Evolutionary conservation across 2,888 invertebrate genomes (phyloP), one percentile per base, ranked within the genome.

Genomic region (Onthophagus sagittarius): DNA sequence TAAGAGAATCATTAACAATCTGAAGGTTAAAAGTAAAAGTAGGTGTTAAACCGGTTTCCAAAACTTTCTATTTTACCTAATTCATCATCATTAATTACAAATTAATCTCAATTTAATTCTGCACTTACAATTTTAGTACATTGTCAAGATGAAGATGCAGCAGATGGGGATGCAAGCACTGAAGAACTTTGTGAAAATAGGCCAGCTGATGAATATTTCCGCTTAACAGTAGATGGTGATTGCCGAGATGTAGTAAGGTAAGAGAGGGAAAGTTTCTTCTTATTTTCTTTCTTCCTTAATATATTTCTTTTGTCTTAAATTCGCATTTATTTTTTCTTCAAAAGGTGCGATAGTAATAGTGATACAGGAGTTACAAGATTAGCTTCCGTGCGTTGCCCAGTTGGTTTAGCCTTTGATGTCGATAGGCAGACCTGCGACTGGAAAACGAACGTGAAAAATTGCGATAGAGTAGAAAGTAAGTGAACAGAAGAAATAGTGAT

Each of bases 361-460:
- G 94, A 95, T 88, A 93, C 92, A 86, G 94, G 94, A 83, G 91
- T 91, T 81, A 94, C 93, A 84, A 91, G 97, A 86, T 90, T 97
- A 86, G 95, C 96, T 82, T 91, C 93, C 78, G 94, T 97, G 84
- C 90, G 93, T 84, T 97, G 97, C 87, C 96, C 96, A 82, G 92
- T 90, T 84, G 94, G 96, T 86, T 90, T 97, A 85, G 95, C 94
- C 84, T 97, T 97, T 89, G 96, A 97, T 91, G 93, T 97, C 86
- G 92, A 93, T 86, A 92, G 95, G 83, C 96, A 97, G 88, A 96
- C 96, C 83, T 97, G 97, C 89, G 96, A 96, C 89, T 97, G 97
- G 97, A 96, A 94, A 91, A 92, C 95, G 85, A 91, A 96, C 90
- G 97, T 97, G 88, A 95, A 95, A 91, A 96, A 96, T 92, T 97